These are phyloP conservation scores for Oppia nitens DNA, from an alignment of 1,140 invertebrate species.

Conservation along the genomic window DNA sequence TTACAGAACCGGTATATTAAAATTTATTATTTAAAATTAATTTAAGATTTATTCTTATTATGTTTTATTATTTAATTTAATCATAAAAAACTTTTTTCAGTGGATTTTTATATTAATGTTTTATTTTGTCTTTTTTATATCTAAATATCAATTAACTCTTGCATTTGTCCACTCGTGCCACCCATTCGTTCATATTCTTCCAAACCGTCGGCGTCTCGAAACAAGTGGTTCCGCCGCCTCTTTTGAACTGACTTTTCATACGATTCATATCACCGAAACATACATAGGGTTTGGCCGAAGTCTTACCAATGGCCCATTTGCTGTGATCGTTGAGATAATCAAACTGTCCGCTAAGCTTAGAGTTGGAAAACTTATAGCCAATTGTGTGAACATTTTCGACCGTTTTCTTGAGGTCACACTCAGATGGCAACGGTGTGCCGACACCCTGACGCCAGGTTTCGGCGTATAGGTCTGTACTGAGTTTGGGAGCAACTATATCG, in stretches of 20 bases:
- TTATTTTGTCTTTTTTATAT: no score
- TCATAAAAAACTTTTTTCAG: no score
- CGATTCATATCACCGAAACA: slow-evolving; percentile 88
- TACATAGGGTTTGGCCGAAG: slow-evolving; percentile 24
- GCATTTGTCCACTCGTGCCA: slow-evolving; percentile 10
- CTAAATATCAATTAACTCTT: no score
- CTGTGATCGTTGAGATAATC: slow-evolving; percentile 65
- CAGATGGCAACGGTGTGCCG: slow-evolving; percentile 34
- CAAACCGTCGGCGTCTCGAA: slow-evolving; percentile 37
- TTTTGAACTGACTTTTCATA: slow-evolving; percentile 49
- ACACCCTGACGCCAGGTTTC: slow-evolving; percentile 74
- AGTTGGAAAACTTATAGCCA: slow-evolving; percentile 31
- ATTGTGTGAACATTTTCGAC: slow-evolving; percentile 45
- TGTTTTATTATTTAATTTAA: no score
- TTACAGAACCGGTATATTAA: no score
- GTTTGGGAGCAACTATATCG: slow-evolving; percentile 51
- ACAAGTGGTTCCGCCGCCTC: slow-evolving; percentile 70
- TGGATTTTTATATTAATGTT: no score
- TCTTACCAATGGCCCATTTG: slow-evolving; percentile 62
- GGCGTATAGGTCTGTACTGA: slow-evolving; percentile 50
- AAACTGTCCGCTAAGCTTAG: slow-evolving; percentile 36
- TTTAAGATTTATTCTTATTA: no score
- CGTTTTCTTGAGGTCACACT: slow-evolving; percentile 40
- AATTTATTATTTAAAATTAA: no score
- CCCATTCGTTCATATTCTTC: slow-evolving; percentile 29